Base-by-base conservation (phyloP, 2,113 vertebrate genomes). In the Circaetus cinerascens region DNA sequence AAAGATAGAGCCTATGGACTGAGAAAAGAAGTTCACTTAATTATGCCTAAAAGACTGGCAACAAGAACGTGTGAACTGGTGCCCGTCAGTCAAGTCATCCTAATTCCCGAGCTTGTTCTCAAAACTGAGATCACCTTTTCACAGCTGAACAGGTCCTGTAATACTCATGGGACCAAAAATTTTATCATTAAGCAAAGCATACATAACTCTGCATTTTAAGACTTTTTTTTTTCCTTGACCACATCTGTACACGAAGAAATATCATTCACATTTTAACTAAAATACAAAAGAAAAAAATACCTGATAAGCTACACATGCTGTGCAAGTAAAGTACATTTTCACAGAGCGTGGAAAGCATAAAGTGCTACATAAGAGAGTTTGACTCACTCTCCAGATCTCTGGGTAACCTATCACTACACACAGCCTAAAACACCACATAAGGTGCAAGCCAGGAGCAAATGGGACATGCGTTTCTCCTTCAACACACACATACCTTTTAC, bases 391-490 rank as follows among this genome's bases (percentile, higher is more conserved):
- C 38, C 59, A 64, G 68, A 59, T n/a, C 82, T 41, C 40, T 25
- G 82, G 43, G 40, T 45, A 34, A 55, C 6, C 73, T 63, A 30
- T 16, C 26, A 15, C 66, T 14, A 20, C 3, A 3, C 43, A 59
- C 62, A 87, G 10, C 27, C n/a, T 48, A 36, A 10, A 43, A 15
- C 25, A 63, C 19, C 67, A 32, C 0, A 0, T 3, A 40, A 67
- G 46, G 66, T 67, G 46, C 51, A 66, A 78, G 46, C 13, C 41
- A 72, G 72, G 48, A 75, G 67, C 43, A 72, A 76, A 63, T 0
- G 1, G 63, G 67, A 55, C 48, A 67, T 5, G 2, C 10, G 3
- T 43, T 14, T 57, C 32, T 59, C 75, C 78, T 80, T 68, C 56
- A 71, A 15, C 79, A 85, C 32, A 50, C 46, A 62, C 46, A 10